Conservation (phyloP, 2,888 invertebrate species). For the Mallateleia sp. region DNA sequence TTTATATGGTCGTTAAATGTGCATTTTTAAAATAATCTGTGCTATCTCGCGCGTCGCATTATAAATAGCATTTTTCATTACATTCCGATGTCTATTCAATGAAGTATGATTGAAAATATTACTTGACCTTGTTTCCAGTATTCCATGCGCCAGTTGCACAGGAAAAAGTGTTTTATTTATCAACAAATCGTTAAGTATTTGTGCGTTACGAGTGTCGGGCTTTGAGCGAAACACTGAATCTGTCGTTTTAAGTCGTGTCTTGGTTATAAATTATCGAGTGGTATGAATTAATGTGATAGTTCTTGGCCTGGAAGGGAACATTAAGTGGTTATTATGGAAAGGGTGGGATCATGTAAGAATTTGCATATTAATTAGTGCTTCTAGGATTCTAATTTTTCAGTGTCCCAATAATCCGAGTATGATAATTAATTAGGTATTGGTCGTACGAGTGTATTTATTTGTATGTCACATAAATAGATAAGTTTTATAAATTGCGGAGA, state of each 20-base stretch:
- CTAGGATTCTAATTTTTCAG: background rate
- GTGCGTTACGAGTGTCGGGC: background rate
- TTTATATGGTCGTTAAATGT: slow-evolving; percentile 49
- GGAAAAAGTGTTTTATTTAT: slow-evolving; percentile 65
- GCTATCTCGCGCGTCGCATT: slow-evolving; percentile 64
- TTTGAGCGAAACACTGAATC: slow-evolving; percentile 18
- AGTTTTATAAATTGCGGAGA: too few species aligned
- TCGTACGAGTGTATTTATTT: background rate
- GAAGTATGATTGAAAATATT: slow-evolving; percentile 59
- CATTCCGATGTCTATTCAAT: slow-evolving; percentile 62
- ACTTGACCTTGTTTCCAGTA: slow-evolving; percentile 69
- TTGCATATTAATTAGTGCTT: slow-evolving; percentile 27
- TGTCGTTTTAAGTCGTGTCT: slow-evolving; percentile 14
- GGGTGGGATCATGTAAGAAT: slow-evolving; percentile 6
- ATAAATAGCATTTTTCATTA: slow-evolving; percentile 64
- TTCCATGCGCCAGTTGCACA: background rate
- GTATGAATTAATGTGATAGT: slow-evolving; percentile 7
- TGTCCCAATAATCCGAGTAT: background rate
- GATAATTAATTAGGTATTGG: background rate
- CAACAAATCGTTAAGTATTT: slow-evolving; percentile 50
- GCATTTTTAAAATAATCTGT: slow-evolving; percentile 15
- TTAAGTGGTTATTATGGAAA: background rate
- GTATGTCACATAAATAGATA: background rate
- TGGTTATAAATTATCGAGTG: slow-evolving; percentile 18
- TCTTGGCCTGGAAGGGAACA: slow-evolving; percentile 15